phyloP scores from a whole-genome alignment of 2,888 invertebrate species.

The Boloria euphrosyne region DNA sequence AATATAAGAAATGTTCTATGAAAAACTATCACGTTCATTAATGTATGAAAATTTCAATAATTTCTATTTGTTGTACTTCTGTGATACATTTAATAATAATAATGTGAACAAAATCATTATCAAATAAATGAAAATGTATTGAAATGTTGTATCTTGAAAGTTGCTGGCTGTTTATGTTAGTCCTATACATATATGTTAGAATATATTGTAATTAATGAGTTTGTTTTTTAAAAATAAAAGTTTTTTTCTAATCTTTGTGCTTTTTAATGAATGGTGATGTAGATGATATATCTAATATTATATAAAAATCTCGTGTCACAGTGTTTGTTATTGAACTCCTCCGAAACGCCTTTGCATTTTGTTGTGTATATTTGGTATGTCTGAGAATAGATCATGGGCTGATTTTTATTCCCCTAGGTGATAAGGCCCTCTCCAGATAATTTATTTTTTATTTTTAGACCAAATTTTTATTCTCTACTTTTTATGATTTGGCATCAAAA shows the following conservation, averaged over 20 bases:
- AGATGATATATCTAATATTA: too few relatives aligned
- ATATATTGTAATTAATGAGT: constrained; percentile 66
- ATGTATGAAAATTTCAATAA: constrained; percentile 4
- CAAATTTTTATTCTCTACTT: too few relatives aligned
- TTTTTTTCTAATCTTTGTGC: constrained; percentile 44
- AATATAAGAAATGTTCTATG: constrained; percentile 3
- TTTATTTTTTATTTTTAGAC: too few relatives aligned
- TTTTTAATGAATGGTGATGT: too few relatives aligned
- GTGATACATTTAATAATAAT: constrained; percentile 11
- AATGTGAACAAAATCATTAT: neutral
- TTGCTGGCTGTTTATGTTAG: constrained; percentile 19
- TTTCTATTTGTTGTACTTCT: constrained; percentile 9
- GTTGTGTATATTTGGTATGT: too few relatives aligned
- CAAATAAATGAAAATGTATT: constrained; percentile 8
- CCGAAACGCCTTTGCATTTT: too few relatives aligned
- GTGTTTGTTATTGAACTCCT: too few relatives aligned
- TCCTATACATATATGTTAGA: constrained; percentile 21
- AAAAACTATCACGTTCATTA: neutral
- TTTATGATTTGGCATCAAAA: too few relatives aligned
- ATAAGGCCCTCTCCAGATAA: too few relatives aligned
- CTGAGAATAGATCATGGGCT: too few relatives aligned
- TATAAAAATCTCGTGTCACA: too few relatives aligned
- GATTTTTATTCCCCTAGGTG: too few relatives aligned
- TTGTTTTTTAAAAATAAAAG: constrained; percentile 67
- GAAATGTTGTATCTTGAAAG: constrained; percentile 2